These are phyloP conservation scores for Cynopterus sphinx DNA, from an alignment of 2,797 vertebrate genomes.

Conservation along the genomic window DNA sequence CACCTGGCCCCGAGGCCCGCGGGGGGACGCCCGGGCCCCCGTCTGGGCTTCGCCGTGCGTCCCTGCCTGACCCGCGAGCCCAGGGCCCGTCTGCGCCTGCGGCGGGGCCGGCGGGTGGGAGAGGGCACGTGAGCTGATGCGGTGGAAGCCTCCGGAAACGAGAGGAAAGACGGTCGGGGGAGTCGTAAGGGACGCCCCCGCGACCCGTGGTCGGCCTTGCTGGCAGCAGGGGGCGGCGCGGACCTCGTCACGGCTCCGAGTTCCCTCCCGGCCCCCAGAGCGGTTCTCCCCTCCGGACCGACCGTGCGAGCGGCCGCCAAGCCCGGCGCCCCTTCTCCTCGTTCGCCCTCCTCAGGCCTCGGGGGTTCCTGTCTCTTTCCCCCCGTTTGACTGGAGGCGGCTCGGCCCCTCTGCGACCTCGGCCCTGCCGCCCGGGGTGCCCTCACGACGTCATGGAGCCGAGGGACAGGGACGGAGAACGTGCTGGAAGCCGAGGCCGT, in stretches of 20 bases:
- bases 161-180: neutral
- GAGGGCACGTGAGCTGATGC: neutral
- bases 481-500: neutral
- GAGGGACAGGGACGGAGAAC: neutral
- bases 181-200: neutral
- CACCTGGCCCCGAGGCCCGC: neutral
- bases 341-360: neutral
- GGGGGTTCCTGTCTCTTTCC: neutral
- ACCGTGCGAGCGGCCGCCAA: neutral
- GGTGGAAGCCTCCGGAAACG: neutral
- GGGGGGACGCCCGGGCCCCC: too few species aligned
- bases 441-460: rapidly evolving
- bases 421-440: neutral
- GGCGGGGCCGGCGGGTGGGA: neutral
- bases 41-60: too few species aligned
- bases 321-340: too few species aligned
- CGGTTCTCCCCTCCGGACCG: neutral
- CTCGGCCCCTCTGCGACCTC: neutral
- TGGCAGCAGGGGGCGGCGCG: too few species aligned
- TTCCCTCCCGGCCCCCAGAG: neutral
- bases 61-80: neutral
- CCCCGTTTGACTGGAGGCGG: neutral
- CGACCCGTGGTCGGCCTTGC: neutral
- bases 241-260: too few species aligned
- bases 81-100: neutral